Conservation (phyloP, 2,888 invertebrate genomes). For the Drosophila ustulata region DNA sequence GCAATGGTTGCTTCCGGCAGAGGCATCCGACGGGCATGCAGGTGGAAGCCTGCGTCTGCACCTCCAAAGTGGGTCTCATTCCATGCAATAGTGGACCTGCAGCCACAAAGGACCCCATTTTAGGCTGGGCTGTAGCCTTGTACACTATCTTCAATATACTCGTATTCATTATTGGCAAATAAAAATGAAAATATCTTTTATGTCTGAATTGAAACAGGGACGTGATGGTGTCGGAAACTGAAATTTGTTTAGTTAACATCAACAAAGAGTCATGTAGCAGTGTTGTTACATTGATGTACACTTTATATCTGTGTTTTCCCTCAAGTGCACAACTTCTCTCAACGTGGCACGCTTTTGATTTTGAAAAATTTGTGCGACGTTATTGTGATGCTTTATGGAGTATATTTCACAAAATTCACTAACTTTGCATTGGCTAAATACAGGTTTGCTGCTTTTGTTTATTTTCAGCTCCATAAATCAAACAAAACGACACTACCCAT, state of each 20-base stretch:
- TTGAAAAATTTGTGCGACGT: conserved; percentile 68
- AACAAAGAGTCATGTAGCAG: conserved; percentile 13
- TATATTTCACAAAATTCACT: not conserved
- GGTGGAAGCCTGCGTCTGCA: conserved; percentile 86
- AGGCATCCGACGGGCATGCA: conserved; percentile 85
- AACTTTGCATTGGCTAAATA: too few species aligned
- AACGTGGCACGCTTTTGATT: conserved; percentile 53
- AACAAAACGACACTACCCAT: not conserved
- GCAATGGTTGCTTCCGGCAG: conserved; percentile 87
- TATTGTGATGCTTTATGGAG: conserved; percentile 24
- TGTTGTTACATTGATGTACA: conserved; percentile 24
- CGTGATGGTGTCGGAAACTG: conserved; percentile 30
- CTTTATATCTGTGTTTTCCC: not conserved
- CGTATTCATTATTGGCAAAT: conserved; percentile 50
- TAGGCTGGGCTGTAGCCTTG: conserved; percentile 51
- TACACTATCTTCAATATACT: conserved; percentile 1
- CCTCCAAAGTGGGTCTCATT: conserved; percentile 82
- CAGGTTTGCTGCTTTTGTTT: too few species aligned
- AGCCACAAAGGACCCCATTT: conserved; percentile 1
- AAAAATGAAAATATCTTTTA: conserved; percentile 48
- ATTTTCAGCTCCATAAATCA: too few species aligned
- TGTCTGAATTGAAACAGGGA: conserved; percentile 13
- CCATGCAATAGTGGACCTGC: conserved; percentile 85
- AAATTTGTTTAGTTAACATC: conserved; percentile 42
- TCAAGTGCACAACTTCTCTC: too few species aligned